Percentiles rank a stretch among this genome's conserved stretches.
These are phyloP conservation scores for Camelus dromedarius DNA, from an alignment of 2,113 vertebrate species.

Conservation along the genomic window DNA sequence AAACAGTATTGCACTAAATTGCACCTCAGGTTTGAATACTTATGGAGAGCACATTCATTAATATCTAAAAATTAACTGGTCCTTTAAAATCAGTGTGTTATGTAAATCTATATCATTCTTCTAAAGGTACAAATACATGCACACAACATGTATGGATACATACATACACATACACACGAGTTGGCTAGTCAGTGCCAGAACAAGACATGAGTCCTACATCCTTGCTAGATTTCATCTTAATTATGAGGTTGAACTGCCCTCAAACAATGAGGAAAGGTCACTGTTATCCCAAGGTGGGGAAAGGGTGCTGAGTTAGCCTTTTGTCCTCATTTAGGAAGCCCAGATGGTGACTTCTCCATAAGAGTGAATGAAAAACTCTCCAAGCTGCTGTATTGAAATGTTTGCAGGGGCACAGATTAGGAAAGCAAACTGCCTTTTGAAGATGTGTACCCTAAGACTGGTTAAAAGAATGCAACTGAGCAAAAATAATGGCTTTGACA, in stretches of 20 bases:
- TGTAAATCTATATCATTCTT: conserved; percentile 9
- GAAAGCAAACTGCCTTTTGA: neutral
- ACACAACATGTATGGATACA: neutral
- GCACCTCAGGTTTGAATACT: neutral
- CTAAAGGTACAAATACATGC: neutral
- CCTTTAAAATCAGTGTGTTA: conserved; percentile 27
- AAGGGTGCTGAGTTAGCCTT: neutral
- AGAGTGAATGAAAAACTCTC: neutral
- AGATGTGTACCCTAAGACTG: neutral
- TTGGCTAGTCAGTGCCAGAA: neutral
- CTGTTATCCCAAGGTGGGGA: neutral
- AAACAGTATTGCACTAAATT: neutral
- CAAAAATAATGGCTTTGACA: neutral
- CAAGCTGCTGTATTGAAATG: neutral
- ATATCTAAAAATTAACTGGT: conserved; percentile 30
- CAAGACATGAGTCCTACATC: neutral
- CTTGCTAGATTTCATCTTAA: neutral
- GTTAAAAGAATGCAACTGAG: neutral
- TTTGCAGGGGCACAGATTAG: no score
- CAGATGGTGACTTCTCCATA: neutral
- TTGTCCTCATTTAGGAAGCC: neutral
- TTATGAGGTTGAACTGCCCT: neutral
- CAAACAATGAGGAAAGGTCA: neutral
- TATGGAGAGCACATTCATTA: neutral
- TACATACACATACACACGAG: neutral